Base-by-base conservation (phyloP, 2,888 invertebrate genomes). In the Tryphoninae sp. region DNA sequence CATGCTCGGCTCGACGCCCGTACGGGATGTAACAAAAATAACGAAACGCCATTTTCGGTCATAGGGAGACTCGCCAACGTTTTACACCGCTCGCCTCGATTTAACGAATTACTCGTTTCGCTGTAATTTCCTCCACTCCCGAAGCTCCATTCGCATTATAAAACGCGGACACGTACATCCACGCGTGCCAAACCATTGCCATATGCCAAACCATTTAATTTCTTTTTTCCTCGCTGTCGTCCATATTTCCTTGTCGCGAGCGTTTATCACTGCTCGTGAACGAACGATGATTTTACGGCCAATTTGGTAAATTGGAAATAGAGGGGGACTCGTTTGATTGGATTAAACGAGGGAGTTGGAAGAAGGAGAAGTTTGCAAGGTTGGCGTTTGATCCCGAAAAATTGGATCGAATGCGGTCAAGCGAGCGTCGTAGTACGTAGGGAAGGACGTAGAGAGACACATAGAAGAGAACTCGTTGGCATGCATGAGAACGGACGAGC, bases 101-200 rank as follows among this genome's bases (percentile, higher is more conserved):
- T 86, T 86, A 83, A 75, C 80, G 78, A 84, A 86, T 88, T 85
- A 79, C 68, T 84, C 78, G 62, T 33, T 33, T 33, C 7, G 7
- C 33, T 33, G 6, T 33, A 33, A 33, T 33, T 33, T 33, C 4
- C 33, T 33, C 33, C 2, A 2, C 7, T 0, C 33, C 33, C 33
- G 33, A 33, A 33, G 1, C 33, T 6, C 7, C 6, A 6, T 68
- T 49, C 64, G 69, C 53, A 71, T 75, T 58, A 67, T 73, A 68
- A 81, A 81, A 61, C 59, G 33, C 58, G 61, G 33, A 58, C 23
- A n/a, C 42, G 7, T 49, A 58, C 40, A 6, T 33, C 33, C 6
- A 33, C 33, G 33, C 33, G 33, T 19, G 19, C 19, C 19, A 19
- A 19, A 19, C 19, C 19, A 19, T 19, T 19, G 19, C 19, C 19